Percentiles rank a stretch among this genome's conserved stretches.
Evolutionary conservation across 2,113 vertebrate genomes (phyloP).

Genomic region (Paralichthys olivaceus): DNA sequence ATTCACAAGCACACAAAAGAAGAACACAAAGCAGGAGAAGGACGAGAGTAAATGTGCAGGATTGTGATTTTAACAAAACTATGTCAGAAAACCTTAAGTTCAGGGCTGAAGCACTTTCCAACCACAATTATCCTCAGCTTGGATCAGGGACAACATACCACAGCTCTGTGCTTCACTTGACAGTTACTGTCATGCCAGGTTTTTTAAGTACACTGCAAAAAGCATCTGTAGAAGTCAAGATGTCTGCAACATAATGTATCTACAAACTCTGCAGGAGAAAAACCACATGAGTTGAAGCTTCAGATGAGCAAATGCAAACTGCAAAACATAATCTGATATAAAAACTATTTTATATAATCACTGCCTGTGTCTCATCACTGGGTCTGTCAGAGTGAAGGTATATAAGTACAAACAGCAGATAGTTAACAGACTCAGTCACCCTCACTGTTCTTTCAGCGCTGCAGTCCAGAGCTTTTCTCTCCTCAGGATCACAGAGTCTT

Average conservation of each 20-base stretch:
- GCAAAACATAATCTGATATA: background rate
- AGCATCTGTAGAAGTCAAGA: background rate
- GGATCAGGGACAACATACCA: slow-evolving; percentile 22
- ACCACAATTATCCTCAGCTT: slow-evolving; percentile 27
- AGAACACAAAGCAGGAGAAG: background rate
- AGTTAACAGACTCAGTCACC: slow-evolving; percentile 19
- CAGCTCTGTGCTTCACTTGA: slow-evolving; percentile 5
- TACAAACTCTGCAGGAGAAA: background rate
- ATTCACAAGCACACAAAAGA: background rate
- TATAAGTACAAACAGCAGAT: background rate
- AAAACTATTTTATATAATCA: no score
- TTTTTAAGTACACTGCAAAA: background rate
- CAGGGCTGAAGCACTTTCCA: background rate
- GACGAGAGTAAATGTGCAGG: background rate
- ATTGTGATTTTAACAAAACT: slow-evolving; percentile 6
- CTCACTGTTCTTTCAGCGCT: background rate
- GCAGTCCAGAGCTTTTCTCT: slow-evolving; percentile 11
- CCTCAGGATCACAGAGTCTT: background rate
- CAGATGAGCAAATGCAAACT: background rate
- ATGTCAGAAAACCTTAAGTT: background rate
- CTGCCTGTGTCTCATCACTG: background rate
- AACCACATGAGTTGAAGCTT: background rate
- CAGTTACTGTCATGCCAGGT: background rate
- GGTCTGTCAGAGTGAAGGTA: background rate
- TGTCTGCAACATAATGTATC: background rate